phyloP scores from a whole-genome alignment of 2,797 vertebrate genomes.

The Anolis apletophallus region DNA sequence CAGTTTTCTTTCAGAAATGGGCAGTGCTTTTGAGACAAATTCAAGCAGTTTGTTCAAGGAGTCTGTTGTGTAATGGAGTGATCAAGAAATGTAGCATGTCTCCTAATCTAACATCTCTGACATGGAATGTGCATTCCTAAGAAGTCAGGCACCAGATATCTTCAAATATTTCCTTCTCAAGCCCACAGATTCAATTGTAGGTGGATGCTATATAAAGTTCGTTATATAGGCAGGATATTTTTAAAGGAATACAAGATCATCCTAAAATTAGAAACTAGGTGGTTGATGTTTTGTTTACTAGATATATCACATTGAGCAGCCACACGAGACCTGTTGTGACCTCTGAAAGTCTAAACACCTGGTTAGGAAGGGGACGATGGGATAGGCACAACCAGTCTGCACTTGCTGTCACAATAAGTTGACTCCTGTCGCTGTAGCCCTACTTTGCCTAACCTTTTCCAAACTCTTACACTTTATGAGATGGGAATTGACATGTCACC shows the following conservation, averaged over 20 bases:
- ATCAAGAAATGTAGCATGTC: background rate
- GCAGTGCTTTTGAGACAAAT: background rate
- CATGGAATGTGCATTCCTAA: background rate
- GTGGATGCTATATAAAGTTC: background rate
- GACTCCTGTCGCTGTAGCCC: background rate
- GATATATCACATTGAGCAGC: background rate
- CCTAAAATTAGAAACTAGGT: background rate
- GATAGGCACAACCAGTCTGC: background rate
- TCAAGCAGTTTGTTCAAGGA: background rate
- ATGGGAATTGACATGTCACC: too few relatives aligned
- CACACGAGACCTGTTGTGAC: background rate
- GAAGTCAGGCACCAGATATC: background rate
- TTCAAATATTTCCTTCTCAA: background rate
- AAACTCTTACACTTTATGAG: too few relatives aligned
- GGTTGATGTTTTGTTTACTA: background rate
- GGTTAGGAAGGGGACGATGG: background rate
- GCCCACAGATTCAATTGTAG: background rate
- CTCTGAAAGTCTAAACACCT: background rate
- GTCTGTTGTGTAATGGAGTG: background rate
- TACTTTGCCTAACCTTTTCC: background rate
- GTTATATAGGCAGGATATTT: background rate
- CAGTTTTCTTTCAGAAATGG: background rate
- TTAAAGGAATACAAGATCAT: background rate
- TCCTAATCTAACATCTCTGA: constrained; percentile 1
- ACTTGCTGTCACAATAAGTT: background rate